Conservation (phyloP, 2,888 invertebrate species). For the Merodon equestris region DNA sequence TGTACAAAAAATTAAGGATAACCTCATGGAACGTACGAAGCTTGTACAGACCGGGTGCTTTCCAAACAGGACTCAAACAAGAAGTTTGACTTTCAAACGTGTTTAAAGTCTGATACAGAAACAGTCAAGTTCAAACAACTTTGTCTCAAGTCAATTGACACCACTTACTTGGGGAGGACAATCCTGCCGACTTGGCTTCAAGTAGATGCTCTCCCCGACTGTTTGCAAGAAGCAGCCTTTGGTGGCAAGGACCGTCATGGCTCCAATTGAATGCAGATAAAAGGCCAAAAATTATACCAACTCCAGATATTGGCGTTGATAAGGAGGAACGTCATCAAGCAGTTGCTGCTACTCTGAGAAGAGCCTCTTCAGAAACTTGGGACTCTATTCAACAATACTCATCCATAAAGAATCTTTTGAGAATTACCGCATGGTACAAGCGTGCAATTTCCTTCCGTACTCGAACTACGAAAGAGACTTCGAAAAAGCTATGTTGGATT, state of each 20-base stretch:
- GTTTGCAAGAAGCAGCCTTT: no score
- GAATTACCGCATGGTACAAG: conserved; percentile 34
- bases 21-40: no score
- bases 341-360: background rate
- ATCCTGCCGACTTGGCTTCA: conserved; percentile 38
- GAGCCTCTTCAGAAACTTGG: background rate
- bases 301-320: background rate
- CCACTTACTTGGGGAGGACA: conserved; percentile 15
- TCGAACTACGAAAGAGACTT: no score
- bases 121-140: no score
- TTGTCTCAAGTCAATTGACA: conserved; percentile 30
- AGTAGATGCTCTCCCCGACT: no score
- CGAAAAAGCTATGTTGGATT: no score
- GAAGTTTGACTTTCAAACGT: no score
- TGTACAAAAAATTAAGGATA: no score
- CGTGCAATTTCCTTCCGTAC: no score
- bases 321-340: conserved; percentile 20
- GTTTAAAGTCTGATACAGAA: no score
- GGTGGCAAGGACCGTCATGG: conserved; percentile 39
- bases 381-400: conserved; percentile 20
- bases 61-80: no score
- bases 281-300: conserved; percentile 18
- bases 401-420: conserved; percentile 17
- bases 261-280: conserved; percentile 4
- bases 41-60: no score